Percentiles rank a stretch among this genome's conserved stretches.
Conservation (phyloP, 1,140 invertebrate species). For the Pachypsylla venusta region DNA sequence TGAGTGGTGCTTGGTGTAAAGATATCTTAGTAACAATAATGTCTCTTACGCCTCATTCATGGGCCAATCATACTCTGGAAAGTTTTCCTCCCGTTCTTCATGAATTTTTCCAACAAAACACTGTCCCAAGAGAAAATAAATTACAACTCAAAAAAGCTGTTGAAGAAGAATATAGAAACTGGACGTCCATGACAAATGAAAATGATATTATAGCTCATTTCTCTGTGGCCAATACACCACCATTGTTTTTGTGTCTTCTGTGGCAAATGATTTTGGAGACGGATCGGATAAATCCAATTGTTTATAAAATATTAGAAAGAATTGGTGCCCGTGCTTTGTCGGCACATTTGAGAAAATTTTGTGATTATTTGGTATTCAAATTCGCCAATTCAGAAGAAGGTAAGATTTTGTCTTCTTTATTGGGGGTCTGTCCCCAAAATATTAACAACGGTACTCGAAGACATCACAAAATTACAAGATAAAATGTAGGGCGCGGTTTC, state of each 20-base stretch:
- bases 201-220: constrained; percentile 93
- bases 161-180: constrained; percentile 88
- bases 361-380: constrained; percentile 85
- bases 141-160: constrained; percentile 76
- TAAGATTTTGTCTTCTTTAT: neutral
- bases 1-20: constrained; percentile 72
- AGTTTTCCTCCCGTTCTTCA: constrained; percentile 79
- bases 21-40: constrained; percentile 80
- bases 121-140: constrained; percentile 75
- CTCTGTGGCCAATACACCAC: constrained; percentile 71
- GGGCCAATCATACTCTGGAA: constrained; percentile 80
- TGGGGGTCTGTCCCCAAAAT: no score
- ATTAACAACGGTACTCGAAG: no score
- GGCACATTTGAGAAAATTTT: constrained; percentile 81
- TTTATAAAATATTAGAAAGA: constrained; percentile 86
- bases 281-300: constrained; percentile 78
- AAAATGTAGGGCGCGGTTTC: no score
- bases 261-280: constrained; percentile 95
- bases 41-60: constrained; percentile 85
- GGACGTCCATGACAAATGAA: constrained; percentile 92
- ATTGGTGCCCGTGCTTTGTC: constrained; percentile 82
- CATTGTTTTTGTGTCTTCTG: constrained; percentile 76
- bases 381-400: constrained; percentile 67
- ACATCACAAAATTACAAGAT: no score
- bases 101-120: constrained; percentile 74